A percentile compares a stretch with the other conserved stretches of the same genome.
Conservation (phyloP, 2,797 vertebrate species). For the Melanotaenia boesemani region DNA sequence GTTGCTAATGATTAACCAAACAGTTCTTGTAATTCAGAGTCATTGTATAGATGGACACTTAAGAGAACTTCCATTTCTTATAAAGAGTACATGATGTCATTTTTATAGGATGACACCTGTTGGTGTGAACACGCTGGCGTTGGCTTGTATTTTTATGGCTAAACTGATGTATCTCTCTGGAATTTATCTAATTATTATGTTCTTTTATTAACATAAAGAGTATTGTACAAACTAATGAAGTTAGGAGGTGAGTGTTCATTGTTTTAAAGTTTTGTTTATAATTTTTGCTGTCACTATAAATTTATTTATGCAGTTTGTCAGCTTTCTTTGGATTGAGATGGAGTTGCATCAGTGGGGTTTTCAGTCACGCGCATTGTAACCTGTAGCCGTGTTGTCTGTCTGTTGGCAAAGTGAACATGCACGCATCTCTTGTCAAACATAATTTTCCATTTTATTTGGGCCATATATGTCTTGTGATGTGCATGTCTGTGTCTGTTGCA, state of each 20-base stretch:
- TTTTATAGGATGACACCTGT: constrained; percentile 1
- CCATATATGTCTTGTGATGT: constrained; percentile 55
- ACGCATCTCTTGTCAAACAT: constrained; percentile 15
- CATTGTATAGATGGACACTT: too few species aligned
- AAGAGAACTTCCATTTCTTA: too few species aligned
- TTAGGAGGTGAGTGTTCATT: neutral
- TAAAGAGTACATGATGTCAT: constrained; percentile 3
- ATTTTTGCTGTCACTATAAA: neutral
- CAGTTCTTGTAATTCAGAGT: constrained; percentile 1
- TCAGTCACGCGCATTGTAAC: neutral
- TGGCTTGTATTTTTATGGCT: neutral
- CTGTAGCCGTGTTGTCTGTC: neutral
- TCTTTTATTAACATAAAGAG: too few species aligned
- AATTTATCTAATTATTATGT: neutral
- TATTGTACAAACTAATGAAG: neutral
- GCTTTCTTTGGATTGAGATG: neutral
- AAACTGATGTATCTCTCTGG: neutral
- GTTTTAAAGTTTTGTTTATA: neutral
- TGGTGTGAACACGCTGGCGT: neutral
- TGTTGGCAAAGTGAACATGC: neutral
- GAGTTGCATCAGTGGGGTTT: constrained; percentile 1
- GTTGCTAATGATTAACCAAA: constrained; percentile 58
- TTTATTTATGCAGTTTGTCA: neutral
- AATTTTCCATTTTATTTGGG: constrained; percentile 27
- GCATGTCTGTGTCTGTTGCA: neutral